phyloP scores from a whole-genome alignment of 2,113 vertebrate genomes.

The Atrichornis clamosus region DNA sequence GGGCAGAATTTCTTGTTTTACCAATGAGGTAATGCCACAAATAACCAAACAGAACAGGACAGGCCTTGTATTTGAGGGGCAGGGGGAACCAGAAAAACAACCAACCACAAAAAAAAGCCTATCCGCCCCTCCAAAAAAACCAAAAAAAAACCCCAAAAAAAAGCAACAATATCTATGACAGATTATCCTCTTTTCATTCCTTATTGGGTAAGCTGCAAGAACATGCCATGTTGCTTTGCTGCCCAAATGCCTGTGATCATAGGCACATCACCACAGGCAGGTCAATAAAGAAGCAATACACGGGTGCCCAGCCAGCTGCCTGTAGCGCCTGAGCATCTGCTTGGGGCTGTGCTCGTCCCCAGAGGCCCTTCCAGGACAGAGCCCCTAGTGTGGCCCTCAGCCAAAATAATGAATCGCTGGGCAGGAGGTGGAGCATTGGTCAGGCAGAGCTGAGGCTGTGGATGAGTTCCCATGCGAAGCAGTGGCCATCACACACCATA shows the following conservation, averaged over 20 bases:
- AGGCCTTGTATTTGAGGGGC: not conserved
- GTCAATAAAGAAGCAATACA: not conserved
- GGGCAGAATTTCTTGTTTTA: not conserved
- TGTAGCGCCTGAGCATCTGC: not conserved
- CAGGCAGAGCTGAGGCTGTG: not conserved
- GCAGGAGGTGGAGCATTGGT: not conserved
- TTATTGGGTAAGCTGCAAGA: not conserved
- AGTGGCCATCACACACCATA: not conserved
- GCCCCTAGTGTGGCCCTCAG: not conserved
- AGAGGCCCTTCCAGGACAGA: not conserved
- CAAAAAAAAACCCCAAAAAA: not conserved
- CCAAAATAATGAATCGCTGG: not conserved
- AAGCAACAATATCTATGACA: not conserved
- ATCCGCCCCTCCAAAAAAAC: not conserved
- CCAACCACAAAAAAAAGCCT: not conserved
- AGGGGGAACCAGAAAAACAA: not conserved
- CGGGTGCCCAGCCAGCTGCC: not conserved
- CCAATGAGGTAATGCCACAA: not conserved
- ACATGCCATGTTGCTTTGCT: not conserved
- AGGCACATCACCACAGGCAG: not conserved
- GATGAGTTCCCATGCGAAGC: not conserved
- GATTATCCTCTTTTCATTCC: not conserved
- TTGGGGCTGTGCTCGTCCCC: not conserved
- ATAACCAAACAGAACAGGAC: not conserved
- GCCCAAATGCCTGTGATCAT: not conserved